phyloP scores from a whole-genome alignment of 2,888 invertebrate genomes.

The Scrobipalpa atriplicella region DNA sequence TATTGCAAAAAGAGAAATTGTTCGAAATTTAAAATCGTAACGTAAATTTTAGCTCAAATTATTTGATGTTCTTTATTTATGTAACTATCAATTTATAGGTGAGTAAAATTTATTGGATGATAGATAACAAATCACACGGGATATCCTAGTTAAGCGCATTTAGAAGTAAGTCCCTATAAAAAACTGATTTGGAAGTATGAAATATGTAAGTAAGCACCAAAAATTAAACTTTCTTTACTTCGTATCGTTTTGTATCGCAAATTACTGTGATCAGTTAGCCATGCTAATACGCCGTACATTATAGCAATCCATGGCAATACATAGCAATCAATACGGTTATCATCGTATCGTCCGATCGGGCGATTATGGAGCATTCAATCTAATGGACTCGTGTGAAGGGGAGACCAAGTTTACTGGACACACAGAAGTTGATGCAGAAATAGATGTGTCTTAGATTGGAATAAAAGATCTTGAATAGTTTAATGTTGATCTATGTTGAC shows the following conservation, averaged over 20 bases:
- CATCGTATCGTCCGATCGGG: constrained; percentile 11
- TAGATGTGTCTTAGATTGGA: not conserved
- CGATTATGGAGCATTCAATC: constrained; percentile 25
- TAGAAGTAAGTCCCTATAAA: too few species aligned
- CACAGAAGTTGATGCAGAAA: not conserved
- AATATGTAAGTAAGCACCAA: too few species aligned
- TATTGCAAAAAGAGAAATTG: too few species aligned
- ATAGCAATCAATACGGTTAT: constrained; percentile 26
- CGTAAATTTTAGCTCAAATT: too few species aligned
- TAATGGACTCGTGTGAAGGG: constrained; percentile 40
- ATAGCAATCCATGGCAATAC: constrained; percentile 14
- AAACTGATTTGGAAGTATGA: too few species aligned
- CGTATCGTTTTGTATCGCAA: not conserved
- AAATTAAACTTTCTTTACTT: not conserved
- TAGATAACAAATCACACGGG: too few species aligned
- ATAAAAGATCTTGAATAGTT: not conserved
- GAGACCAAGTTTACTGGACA: constrained; percentile 16
- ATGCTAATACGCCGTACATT: not conserved
- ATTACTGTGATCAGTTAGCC: not conserved
- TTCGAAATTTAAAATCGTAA: too few species aligned
- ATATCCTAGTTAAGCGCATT: too few species aligned
- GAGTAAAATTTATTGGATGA: too few species aligned
- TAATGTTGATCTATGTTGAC: constrained; percentile 3
- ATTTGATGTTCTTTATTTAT: too few species aligned
- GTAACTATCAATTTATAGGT: too few species aligned